phyloP scores from a whole-genome alignment of 2,113 vertebrate species.

The Xiphorhynchus elegans region DNA sequence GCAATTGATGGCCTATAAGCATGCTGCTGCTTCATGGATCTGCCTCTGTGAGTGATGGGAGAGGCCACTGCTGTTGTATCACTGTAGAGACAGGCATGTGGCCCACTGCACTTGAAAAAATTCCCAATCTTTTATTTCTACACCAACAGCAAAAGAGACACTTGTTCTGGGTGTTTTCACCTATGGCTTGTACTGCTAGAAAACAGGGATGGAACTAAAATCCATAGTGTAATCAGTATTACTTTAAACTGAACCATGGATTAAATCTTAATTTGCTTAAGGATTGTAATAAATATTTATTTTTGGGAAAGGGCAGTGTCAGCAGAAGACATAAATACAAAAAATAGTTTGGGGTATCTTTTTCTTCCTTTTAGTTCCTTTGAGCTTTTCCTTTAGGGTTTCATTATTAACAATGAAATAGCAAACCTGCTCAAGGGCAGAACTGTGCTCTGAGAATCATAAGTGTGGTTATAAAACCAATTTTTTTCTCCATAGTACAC shows the following conservation, averaged over 20 bases:
- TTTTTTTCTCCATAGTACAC: not conserved
- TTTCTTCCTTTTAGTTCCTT: constrained; percentile 12
- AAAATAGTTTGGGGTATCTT: not conserved
- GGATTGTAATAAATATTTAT: constrained; percentile 22
- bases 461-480: constrained; percentile 18
- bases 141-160: not conserved
- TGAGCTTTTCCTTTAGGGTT: constrained; percentile 39
- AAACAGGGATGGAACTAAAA: not conserved
- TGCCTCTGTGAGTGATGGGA: not conserved
- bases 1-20: not conserved
- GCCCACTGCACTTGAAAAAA: not conserved
- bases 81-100: not conserved
- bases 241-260: not conserved
- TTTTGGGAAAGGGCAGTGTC: not conserved
- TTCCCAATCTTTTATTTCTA: not conserved
- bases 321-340: constrained; percentile 10
- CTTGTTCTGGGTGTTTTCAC: not conserved
- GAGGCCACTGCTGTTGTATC: not conserved
- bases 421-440: constrained; percentile 32
- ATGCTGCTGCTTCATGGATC: not conserved
- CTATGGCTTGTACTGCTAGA: not conserved
- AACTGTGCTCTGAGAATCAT: not conserved
- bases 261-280: constrained; percentile 23
- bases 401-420: constrained; percentile 51
- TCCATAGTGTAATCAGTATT: not conserved